Base-by-base conservation (phyloP, 2,797 vertebrate genomes). In the Argentina silus region DNA sequence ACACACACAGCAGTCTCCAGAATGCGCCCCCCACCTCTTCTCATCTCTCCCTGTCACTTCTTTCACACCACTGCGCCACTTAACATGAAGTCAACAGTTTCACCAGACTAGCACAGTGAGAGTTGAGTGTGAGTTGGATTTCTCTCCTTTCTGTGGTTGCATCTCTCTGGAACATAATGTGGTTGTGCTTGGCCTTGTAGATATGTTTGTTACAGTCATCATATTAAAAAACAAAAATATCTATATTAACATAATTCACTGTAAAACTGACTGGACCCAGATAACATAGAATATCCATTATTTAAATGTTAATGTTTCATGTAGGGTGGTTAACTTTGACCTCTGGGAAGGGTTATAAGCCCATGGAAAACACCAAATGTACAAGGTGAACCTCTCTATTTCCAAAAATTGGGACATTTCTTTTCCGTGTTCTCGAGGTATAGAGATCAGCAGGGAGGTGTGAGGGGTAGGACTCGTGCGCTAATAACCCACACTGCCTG, bases 401-500 rank as follows among this genome's bases (percentile, higher is more conserved):
- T 55, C n/a, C n/a, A 36, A 12, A 4, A 36, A 60, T 36, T 11
- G 57, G 12, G 11, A 27, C 6, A 6, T 60, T 60, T 12, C 11
- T 23, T 27, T 60, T 6, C 55, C 3, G 43, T 10, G 64, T 14
- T 61, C 57, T 21, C 62, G 73, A 67, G 43, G 51, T 14, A 14
- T 43, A 42, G 67, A 69, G 64, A 76, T 73, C 79, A n/a, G 69
- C 92, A 73, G 57, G 0, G 57, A 83, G 75, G 86, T 92, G 92
- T 9, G 71, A 91, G 73, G 79, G 79, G 70, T 82, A 65, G 79
- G 78, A 76, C 69, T 44, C 72, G 5, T 19, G 77, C 62, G 79
- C 83, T 93, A 94, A 94, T 92, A 75, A 86, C 77, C 83, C 57
- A 85, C 87, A 87, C 80, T 73, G 69, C 80, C 85, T 69, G 75